Conservation (phyloP, 2,797 vertebrate species). For the Australoheros facetus region DNA sequence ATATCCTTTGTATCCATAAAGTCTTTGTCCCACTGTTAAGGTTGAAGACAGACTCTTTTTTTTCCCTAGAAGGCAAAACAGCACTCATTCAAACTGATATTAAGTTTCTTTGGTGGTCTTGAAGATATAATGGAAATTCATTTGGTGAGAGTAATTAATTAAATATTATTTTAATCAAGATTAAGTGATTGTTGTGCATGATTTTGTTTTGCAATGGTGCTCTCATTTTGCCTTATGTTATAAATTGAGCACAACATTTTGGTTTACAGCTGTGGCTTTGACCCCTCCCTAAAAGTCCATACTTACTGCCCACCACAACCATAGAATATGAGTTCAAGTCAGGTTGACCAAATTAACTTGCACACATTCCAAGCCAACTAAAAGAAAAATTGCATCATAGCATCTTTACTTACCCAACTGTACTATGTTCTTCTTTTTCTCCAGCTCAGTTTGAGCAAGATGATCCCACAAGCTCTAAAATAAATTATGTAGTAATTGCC, state of each 20-base stretch:
- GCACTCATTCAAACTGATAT: not conserved
- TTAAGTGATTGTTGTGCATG: not conserved
- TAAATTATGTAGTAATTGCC: constrained; percentile 3
- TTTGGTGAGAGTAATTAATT: not conserved
- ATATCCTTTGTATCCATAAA: not conserved
- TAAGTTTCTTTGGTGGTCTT: not conserved
- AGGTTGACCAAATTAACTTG: not conserved
- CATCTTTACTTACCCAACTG: not conserved
- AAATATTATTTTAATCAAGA: constrained; percentile 2
- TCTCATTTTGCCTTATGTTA: not conserved
- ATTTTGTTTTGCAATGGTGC: not conserved
- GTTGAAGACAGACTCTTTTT: not conserved
- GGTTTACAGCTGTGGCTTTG: not conserved
- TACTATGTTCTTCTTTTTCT: fast-evolving
- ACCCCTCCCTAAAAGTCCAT: not conserved
- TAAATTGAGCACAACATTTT: not conserved
- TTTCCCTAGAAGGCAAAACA: not conserved
- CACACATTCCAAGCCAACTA: constrained; percentile 2
- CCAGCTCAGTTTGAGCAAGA: not conserved
- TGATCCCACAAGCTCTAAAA: constrained; percentile 1
- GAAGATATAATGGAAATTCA: not conserved
- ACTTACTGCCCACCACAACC: not conserved
- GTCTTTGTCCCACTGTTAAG: not conserved
- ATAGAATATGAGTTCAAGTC: not conserved
- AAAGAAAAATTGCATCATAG: not conserved